Base-by-base conservation (phyloP, 2,113 vertebrate genomes). In the Myotis davidii region DNA sequence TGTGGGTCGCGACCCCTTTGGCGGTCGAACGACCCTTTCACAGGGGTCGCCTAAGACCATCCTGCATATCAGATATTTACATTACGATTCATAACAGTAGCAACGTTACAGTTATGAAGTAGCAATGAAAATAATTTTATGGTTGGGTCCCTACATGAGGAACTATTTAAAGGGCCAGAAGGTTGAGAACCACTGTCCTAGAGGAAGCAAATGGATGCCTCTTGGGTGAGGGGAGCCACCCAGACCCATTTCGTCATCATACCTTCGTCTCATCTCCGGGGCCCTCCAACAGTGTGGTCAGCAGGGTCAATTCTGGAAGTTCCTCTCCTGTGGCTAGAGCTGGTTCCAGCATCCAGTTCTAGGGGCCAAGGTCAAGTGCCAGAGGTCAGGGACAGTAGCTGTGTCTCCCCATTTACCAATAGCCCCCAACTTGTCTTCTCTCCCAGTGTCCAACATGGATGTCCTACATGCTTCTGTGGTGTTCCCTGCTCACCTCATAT, bases 331-430 rank as follows among this genome's bases (percentile, higher is more conserved):
- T 76, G 87, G 94, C 82, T 65, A 96, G 39, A 67, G 88, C 59
- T 84, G 97, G 96, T 83, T 97, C 96, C 74, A 94, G 64, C 92
- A 96, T 96, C 97, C 97, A 98, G 96, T 95, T 96, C 97, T 98
- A 45, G 82, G 67, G 45, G 6, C 76, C 93, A 93, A 97, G 14
- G n/a, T 81, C 88, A 95, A 88, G 25, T 37, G 48, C 54, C 94
- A 81, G 39, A 85, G 29, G 50, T 90, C 85, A 90, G 23, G n/a
- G 42, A 73, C 34, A 87, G 17, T 39, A 89, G 77, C 48, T 65
- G 12, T 21, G 27, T 82, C 72, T 92, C 77, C 56, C 52, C 56
- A 76, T 0, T 65, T 67, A 59, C 81, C 72, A 70, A 37, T 4
- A 61, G 54, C 50, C 27, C 65, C 70, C 77, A 67, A 67, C 32